Conservation (phyloP, 2,113 vertebrate genomes). For the Bettongia penicillata region DNA sequence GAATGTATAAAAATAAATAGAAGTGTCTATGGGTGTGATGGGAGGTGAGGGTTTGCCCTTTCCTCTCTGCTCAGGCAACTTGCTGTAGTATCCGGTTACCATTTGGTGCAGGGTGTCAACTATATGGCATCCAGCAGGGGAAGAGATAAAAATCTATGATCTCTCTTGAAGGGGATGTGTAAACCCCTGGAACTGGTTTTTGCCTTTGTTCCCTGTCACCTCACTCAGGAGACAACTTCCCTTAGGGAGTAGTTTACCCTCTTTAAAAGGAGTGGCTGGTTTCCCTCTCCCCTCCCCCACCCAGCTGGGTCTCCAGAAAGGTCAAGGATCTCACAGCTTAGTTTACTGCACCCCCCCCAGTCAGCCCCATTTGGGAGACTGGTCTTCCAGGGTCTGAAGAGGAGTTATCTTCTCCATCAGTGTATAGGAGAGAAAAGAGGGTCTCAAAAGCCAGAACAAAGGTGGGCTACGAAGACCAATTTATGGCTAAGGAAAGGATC, state of each 20-base stretch:
- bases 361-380: conserved; percentile 46
- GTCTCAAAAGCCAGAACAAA: conserved; percentile 62
- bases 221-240: conserved; percentile 29
- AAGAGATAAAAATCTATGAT: conserved; percentile 38
- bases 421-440: conserved; percentile 54
- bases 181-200: conserved; percentile 36
- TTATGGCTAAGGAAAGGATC: conserved; percentile 43
- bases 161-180: background rate
- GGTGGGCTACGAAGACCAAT: conserved; percentile 47
- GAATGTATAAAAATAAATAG: background rate
- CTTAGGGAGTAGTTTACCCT: conserved; percentile 12
- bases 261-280: conserved; percentile 36
- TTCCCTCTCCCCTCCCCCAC: background rate
- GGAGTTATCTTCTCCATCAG: conserved; percentile 58
- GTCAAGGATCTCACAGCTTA: conserved; percentile 46
- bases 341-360: background rate
- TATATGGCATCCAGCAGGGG: conserved; percentile 9
- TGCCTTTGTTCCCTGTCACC: conserved; percentile 37
- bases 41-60: background rate
- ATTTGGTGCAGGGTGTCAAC: background rate
- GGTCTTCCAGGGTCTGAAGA: conserved; percentile 27
- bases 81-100: background rate
- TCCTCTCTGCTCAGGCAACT: background rate
- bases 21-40: background rate
- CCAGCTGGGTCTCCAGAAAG: background rate